These are phyloP conservation scores for Atlantisia rogersi DNA, from an alignment of 2,113 vertebrate genomes.

Conservation along the genomic window DNA sequence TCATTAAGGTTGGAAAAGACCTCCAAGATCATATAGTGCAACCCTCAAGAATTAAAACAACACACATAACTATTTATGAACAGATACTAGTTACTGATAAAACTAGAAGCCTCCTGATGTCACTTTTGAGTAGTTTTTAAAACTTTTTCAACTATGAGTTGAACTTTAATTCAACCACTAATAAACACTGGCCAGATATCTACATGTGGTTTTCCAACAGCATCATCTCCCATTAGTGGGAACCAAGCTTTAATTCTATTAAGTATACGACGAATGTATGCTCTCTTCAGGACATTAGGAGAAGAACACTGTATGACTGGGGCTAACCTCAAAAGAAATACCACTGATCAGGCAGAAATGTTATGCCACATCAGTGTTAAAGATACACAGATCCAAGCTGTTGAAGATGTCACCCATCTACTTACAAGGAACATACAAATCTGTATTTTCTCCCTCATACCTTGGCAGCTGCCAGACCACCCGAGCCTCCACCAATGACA, in stretches of 20 bases:
- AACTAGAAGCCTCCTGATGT: not conserved
- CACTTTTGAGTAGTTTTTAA: not conserved
- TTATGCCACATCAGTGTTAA: not conserved
- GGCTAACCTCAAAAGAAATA: not conserved
- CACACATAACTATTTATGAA: not conserved
- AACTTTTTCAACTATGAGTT: not conserved
- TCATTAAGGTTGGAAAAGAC: too few species aligned
- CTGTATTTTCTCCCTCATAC: constrained; percentile 44
- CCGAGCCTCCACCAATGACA: constrained; percentile 84
- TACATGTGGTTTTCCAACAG: not conserved
- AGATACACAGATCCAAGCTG: not conserved
- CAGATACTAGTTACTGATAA: not conserved
- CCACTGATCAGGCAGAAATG: not conserved
- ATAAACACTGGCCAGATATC: not conserved
- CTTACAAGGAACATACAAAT: not conserved
- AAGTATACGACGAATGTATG: not conserved
- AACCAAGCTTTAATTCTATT: not conserved
- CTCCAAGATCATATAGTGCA: too few species aligned
- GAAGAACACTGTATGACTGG: not conserved
- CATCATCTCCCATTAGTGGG: not conserved
- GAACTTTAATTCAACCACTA: not conserved
- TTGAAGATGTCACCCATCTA: not conserved
- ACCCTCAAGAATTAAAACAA: not conserved
- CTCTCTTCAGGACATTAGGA: not conserved
- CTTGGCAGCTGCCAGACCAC: constrained; percentile 85